Evolutionary conservation across 2,888 invertebrate species (phyloP).

Genomic region (Hydraecia micacea): DNA sequence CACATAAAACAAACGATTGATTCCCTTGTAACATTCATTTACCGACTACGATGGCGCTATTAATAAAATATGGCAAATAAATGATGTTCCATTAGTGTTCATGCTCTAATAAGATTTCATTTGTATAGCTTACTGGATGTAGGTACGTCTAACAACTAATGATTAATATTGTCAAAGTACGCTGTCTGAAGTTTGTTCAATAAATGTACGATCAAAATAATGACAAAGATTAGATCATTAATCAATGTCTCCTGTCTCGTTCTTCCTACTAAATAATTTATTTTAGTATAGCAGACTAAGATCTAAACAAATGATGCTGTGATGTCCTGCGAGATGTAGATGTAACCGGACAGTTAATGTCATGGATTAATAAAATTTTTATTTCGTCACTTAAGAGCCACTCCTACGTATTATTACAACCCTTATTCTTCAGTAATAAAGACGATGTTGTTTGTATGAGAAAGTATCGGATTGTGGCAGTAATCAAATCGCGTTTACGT

Average conservation of each 20-base stretch:
- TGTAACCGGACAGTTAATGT: conserved; percentile 33
- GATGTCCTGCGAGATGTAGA: conserved; percentile 15
- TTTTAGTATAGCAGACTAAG: conserved; percentile 30
- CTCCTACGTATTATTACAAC: conserved; percentile 32
- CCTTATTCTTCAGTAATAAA: conserved; percentile 12
- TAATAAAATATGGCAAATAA: conserved; percentile 6
- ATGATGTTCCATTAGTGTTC: conserved; percentile 5
- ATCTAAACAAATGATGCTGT: conserved; percentile 27
- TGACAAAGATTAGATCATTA: conserved; percentile 22
- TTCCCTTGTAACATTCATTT: conserved; percentile 8
- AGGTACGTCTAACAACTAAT: conserved; percentile 6
- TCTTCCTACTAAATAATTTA: conserved; percentile 21
- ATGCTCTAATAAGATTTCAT: conserved; percentile 12
- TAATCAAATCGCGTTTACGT: conserved; percentile 62
- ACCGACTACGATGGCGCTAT: neutral
- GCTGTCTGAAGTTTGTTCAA: neutral
- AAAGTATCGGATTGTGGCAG: conserved; percentile 48
- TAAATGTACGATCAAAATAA: conserved; percentile 12
- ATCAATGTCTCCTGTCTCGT: conserved; percentile 16
- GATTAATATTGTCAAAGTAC: conserved; percentile 26
- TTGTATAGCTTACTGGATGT: conserved; percentile 10
- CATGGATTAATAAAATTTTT: conserved; percentile 61
- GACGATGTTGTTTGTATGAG: conserved; percentile 34
- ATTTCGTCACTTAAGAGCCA: conserved; percentile 47
- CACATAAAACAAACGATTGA: neutral